Base-by-base conservation (phyloP, 53 echinoderm and acorn worm species). In the Echinometra lucunter region DNA sequence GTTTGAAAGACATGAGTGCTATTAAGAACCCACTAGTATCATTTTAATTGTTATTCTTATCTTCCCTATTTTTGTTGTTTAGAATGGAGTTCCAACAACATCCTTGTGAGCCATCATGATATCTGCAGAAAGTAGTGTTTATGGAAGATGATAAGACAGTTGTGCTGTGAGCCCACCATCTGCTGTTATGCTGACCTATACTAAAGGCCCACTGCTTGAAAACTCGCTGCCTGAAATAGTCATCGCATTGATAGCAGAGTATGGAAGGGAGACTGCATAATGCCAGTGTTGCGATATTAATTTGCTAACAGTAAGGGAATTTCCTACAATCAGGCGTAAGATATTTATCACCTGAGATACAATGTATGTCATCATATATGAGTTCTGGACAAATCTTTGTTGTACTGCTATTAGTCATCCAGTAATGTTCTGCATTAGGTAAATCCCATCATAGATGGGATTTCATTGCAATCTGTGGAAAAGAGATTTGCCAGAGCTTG, bases 71-170 rank as follows among this genome's bases (percentile, higher is more conserved):
- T 88, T 66, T 27, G 21, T 58, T 70, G 74, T 87, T 21, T 91
- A 97, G 97, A 96, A 97, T 88, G 97, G 97, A 21, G 95, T 97
- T 74, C 97, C 97, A 47, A 97, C 96, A 16, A 97, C 97, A 6
- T 97, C 97, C 0, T 90, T 97, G 94, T 97, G 95, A 96, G 37
- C 58, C 58, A 42, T 44, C 85, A 81, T n/a, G 38, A 8, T 72
- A 35, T 78, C 37, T 42, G 38, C 38, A 15, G 42, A 40, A 0
- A 21, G 19, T 38, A 35, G 6, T 78, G 18, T 30, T 40, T 42
- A 35, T 78, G 6, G 21, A 78, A 38, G 38, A 35, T 78, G 78
- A 42, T 38, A 19, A 42, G 21, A 42, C 18, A 63, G 16, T 15
- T 18, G 23, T 18, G 21, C 38, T 78, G 4, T 18, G 16, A 38